Evolutionary conservation across 2,797 vertebrate genomes (phyloP).

Genomic region (Syngnathus rostellatus): DNA sequence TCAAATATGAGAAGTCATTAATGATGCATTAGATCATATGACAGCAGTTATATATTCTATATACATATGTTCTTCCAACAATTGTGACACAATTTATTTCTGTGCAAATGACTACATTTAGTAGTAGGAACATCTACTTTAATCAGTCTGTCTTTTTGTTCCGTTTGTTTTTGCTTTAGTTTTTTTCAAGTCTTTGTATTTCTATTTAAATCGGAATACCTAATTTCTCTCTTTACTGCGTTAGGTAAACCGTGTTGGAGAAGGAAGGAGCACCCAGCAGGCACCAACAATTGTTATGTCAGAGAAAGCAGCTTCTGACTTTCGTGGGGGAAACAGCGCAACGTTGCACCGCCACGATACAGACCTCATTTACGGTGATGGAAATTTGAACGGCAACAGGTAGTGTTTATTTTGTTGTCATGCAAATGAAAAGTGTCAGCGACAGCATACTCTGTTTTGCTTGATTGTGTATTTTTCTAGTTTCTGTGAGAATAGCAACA

Average conservation of each 20-base stretch:
- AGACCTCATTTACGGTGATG: conserved; percentile 47
- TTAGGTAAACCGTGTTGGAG: conserved; percentile 70
- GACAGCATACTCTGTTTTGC: no score
- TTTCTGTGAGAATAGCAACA: conserved; percentile 20
- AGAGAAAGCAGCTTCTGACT: conserved; percentile 61
- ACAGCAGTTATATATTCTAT: conserved; percentile 5
- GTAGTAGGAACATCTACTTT: not conserved
- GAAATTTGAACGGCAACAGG: conserved; percentile 45
- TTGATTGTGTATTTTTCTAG: conserved; percentile 14
- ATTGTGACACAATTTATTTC: no score
- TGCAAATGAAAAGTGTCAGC: no score
- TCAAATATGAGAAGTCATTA: conserved; percentile 40
- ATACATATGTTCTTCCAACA: no score
- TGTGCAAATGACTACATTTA: not conserved
- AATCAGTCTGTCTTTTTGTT: no score
- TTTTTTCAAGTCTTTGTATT: no score
- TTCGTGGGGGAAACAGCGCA: conserved; percentile 46
- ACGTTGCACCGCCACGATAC: conserved; percentile 44
- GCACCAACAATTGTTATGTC: conserved; percentile 71
- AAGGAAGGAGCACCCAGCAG: conserved; percentile 52
- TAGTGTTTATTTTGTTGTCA: conserved; percentile 11
- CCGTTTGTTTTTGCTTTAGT: no score
- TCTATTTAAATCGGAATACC: not conserved
- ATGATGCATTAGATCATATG: conserved; percentile 38
- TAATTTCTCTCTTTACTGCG: not conserved